Conservation (phyloP, 2,888 invertebrate species). For the Aporophyla nigra region DNA sequence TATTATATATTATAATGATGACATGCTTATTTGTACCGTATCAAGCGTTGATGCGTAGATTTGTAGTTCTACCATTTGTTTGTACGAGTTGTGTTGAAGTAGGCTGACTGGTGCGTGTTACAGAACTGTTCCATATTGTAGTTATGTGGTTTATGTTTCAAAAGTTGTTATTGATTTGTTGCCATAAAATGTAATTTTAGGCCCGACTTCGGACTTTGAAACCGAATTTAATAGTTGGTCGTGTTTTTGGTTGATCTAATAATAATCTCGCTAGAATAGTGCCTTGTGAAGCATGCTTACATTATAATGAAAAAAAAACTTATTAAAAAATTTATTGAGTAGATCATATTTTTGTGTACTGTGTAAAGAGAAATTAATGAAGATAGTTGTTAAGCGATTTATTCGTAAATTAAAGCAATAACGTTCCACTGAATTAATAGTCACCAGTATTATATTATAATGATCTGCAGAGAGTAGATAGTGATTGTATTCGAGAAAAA, state of each 20-base stretch:
- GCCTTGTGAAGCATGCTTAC: conserved; percentile 90
- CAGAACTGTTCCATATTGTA: conserved; percentile 73
- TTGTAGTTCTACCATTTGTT: conserved; percentile 69
- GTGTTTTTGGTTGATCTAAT: conserved; percentile 80
- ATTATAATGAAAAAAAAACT: conserved; percentile 75
- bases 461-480: conserved; percentile 74
- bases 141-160: conserved; percentile 72
- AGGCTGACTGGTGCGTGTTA: conserved; percentile 76
- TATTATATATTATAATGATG: conserved; percentile 71
- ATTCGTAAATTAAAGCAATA: conserved; percentile 85
- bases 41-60: conserved; percentile 72
- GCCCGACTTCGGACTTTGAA: conserved; percentile 86
- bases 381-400: conserved; percentile 66
- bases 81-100: conserved; percentile 72
- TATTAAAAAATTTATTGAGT: conserved; percentile 78
- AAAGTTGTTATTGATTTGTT: conserved; percentile 82
- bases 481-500: conserved; percentile 71
- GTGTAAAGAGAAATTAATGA: conserved; percentile 76
- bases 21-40: conserved; percentile 77
- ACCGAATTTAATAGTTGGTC: conserved; percentile 89
- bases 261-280: conserved; percentile 89
- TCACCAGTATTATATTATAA: conserved; percentile 83
- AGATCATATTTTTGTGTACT: conserved; percentile 86
- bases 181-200: conserved; percentile 87
- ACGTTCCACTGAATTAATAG: conserved; percentile 81